Percentiles rank a stretch among this genome's conserved stretches.
phyloP scores from a whole-genome alignment of 2,888 invertebrate species.

The Tubulanus polymorphus region DNA sequence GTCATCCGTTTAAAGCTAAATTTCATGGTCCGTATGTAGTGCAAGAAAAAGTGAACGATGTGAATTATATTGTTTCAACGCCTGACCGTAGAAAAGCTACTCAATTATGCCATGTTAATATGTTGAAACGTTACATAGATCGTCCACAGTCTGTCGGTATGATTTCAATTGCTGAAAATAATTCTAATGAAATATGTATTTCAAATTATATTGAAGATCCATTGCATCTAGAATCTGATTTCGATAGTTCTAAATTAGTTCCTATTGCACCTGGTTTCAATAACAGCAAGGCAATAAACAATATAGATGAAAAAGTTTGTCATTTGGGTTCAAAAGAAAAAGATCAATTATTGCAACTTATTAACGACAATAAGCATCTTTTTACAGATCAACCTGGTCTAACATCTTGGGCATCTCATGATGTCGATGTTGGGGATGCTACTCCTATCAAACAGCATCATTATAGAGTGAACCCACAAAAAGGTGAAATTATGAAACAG shows the following conservation, averaged over 20 bases:
- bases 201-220: too few relatives aligned
- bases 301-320: too few relatives aligned
- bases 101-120: constrained; percentile 4
- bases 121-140: constrained; percentile 14
- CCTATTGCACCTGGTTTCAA: neutral
- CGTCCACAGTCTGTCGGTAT: too few relatives aligned
- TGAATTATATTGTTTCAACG: constrained; percentile 4
- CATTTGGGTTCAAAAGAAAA: too few relatives aligned
- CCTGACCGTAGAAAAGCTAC: constrained; percentile 2
- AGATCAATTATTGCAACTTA: neutral
- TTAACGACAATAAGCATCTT: neutral
- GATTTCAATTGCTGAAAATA: too few relatives aligned
- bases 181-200: too few relatives aligned
- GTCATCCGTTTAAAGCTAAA: neutral
- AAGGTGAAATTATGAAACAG: constrained; percentile 7
- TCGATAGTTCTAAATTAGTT: neutral
- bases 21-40: constrained; percentile 7
- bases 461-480: constrained; percentile 11
- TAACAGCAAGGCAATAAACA: too few relatives aligned
- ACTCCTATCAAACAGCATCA: constrained; percentile 10
- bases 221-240: too few relatives aligned
- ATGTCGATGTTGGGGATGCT: constrained; percentile 10
- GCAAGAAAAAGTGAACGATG: neutral
- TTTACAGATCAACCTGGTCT: constrained; percentile 9
- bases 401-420: constrained; percentile 2